Evolutionary conservation across 2,113 vertebrate species (phyloP), one percentile per base, ranked within the genome.

Genomic region (Motacilla tschutschensis): DNA sequence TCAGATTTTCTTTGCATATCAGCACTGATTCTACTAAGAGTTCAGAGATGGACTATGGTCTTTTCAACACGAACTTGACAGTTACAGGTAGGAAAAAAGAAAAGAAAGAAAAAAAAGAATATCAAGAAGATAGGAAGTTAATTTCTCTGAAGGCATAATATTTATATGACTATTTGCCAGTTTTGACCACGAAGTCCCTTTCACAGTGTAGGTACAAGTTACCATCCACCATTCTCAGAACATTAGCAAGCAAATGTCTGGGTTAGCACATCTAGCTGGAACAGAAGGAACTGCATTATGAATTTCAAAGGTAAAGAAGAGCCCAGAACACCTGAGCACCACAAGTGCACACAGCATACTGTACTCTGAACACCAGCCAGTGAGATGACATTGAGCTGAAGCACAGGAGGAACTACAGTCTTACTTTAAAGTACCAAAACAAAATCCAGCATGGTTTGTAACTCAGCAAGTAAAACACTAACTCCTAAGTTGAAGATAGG

Each of bases 101-200:
- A 15, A 8, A 3, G 1, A 15, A 8, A 7, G 16, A 0, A 11
- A n/a, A 17, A 48, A 26, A 10, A 9, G 0, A 36, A 5, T 7
- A 47, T 48, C 17, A 59, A 41, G 8, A 72, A 59, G 17, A 51
- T 0, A 40, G 3, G 20, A 77, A 48, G 17, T 5, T 58, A 14
- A n/a, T 72, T 75, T 65, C 22, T 17, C 14, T 54, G 16, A 53
- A 60, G 20, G 12, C 5, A 22, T 43, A 73, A 35, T 12, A 51
- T 28, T 76, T 66, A 14, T 44, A n/a, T 35, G 11, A 35, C n/a
- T 33, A 8, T 70, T 81, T 57, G 2, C 35, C 24, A 59, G 26
- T 53, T 87, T 58, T 54, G 31, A 58, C n/a, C 66, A 51, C 8
- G 13, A 57, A 82, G 14, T n/a, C 51, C n/a, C 35, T 79, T 26